Conservation (phyloP, 1,140 invertebrate genomes). For the Aphaenogaster floridana region DNA sequence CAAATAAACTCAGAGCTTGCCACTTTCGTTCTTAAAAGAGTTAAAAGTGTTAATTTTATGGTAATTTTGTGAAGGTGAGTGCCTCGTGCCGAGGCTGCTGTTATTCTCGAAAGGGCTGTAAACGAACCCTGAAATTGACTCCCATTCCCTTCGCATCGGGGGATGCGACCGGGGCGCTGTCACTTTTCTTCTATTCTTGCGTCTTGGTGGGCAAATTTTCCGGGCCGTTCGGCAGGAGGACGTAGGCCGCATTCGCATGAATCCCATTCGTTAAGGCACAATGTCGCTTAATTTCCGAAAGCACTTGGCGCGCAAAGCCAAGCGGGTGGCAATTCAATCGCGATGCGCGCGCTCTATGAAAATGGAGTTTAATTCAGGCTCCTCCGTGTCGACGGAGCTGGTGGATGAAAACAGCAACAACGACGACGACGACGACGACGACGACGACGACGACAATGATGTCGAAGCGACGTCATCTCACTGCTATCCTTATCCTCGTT, state of each 20-base stretch:
- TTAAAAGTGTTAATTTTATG: conserved; percentile 29
- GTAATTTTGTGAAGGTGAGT: neutral
- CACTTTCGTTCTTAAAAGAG: neutral
- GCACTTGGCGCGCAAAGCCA: conserved; percentile 69
- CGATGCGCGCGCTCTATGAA: conserved; percentile 68
- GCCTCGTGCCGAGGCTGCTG: neutral
- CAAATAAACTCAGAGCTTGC: neutral
- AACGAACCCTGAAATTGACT: conserved; percentile 53
- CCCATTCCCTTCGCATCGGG: neutral
- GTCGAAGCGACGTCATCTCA: conserved; percentile 26
- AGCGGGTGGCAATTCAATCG: conserved; percentile 76
- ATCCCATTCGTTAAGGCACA: conserved; percentile 77
- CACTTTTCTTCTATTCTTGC: conserved; percentile 45
- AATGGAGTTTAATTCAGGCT: conserved; percentile 74
- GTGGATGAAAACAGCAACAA: conserved; percentile 55
- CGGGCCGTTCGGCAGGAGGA: conserved; percentile 55
- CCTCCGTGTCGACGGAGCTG: conserved; percentile 44
- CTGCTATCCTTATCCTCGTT: conserved; percentile 15
- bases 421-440: conserved; percentile 19
- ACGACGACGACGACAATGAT: conserved; percentile 30
- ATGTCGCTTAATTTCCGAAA: conserved; percentile 79
- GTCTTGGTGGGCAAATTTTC: conserved; percentile 53
- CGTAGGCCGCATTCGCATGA: conserved; percentile 65
- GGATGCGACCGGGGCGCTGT: neutral
- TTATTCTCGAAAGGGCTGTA: conserved; percentile 40